Conservation (phyloP, 1,140 invertebrate species). For the Brachionus rubens region DNA sequence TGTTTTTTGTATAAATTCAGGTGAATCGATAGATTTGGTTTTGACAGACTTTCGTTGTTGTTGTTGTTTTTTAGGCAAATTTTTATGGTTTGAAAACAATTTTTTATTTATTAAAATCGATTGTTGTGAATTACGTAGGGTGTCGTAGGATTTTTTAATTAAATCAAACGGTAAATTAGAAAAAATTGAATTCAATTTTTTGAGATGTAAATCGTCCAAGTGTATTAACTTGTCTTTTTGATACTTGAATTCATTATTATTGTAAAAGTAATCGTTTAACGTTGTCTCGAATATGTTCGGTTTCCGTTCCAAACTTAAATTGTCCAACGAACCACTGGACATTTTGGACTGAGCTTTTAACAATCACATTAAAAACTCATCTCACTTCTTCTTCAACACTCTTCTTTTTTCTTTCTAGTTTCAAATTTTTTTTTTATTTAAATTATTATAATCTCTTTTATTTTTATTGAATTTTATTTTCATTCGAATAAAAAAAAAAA, state of each 20-base stretch:
- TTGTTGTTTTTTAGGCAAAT: not conserved
- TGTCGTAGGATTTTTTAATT: conserved; percentile 18
- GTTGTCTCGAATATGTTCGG: not conserved
- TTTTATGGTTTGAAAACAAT: not conserved
- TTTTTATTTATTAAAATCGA: not conserved
- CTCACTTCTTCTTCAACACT: no score
- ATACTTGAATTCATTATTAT: not conserved
- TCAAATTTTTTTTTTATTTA: not conserved
- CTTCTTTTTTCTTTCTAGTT: not conserved
- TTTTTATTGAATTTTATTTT: not conserved
- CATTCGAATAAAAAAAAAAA: no score
- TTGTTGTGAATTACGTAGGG: not conserved
- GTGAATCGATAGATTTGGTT: not conserved
- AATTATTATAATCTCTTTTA: conserved; percentile 17
- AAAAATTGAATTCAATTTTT: not conserved
- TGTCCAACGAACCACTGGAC: conserved; percentile 1
- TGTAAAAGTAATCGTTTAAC: not conserved
- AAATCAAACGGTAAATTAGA: conserved; percentile 21
- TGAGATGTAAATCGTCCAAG: not conserved
- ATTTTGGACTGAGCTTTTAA: not conserved
- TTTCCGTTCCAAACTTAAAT: not conserved
- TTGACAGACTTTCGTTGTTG: not conserved
- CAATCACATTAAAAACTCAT: not conserved
- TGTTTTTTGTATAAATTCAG: not conserved
- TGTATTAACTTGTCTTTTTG: not conserved